A percentile compares a stretch with the other conserved stretches of the same genome.
phyloP scores from a whole-genome alignment of 2,113 vertebrate species.

The Rhegmatorhina hoffmannsi region DNA sequence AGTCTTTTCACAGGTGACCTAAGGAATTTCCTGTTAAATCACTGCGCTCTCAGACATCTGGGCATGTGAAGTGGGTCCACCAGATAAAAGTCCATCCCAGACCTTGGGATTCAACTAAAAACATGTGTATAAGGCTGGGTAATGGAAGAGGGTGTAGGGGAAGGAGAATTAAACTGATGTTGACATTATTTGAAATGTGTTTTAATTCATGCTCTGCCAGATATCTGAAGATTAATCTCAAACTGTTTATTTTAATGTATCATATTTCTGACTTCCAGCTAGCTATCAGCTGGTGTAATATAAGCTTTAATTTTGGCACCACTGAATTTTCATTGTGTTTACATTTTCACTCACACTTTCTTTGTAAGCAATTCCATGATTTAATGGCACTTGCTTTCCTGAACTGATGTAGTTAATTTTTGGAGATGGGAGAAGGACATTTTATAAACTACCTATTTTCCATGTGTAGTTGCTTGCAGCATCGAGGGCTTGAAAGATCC shows the following conservation, averaged over 20 bases:
- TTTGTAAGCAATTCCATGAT: conserved; percentile 37
- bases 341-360: conserved; percentile 57
- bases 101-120: neutral
- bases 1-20: neutral
- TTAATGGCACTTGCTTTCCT: conserved; percentile 29
- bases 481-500: neutral
- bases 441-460: neutral
- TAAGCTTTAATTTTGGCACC: conserved; percentile 64
- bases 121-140: neutral
- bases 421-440: neutral
- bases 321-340: conserved; percentile 19
- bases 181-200: conserved; percentile 53
- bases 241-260: conserved; percentile 62
- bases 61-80: neutral
- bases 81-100: neutral
- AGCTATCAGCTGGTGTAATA: conserved; percentile 48
- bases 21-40: conserved; percentile 7
- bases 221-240: conserved; percentile 49
- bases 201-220: conserved; percentile 64
- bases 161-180: neutral
- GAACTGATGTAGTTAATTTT: conserved; percentile 7
- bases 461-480: neutral
- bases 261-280: conserved; percentile 57
- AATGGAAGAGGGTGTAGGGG: neutral
- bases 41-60: neutral